phyloP scores from a whole-genome alignment of 2,113 vertebrate genomes.

The Dendropsophus ebraccatus region DNA sequence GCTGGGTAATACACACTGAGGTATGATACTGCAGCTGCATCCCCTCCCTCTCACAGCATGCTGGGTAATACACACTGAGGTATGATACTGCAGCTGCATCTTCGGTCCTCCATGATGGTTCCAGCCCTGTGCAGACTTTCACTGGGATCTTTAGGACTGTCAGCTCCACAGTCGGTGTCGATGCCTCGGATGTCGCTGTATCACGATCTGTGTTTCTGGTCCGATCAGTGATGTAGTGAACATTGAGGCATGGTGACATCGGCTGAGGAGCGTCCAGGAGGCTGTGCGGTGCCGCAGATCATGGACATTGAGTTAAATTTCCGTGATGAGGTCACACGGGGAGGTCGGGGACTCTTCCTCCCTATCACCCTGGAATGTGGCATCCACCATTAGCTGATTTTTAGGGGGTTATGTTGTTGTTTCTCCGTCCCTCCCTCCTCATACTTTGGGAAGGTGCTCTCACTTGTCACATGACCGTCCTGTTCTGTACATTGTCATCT shows the following conservation, averaged over 20 bases:
- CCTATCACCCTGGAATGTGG: background rate
- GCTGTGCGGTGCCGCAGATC: background rate
- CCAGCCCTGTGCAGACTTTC: background rate
- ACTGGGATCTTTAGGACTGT: background rate
- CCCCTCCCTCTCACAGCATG: no score
- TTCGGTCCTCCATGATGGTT: background rate
- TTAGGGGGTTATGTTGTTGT: no score
- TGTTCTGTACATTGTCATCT: no score
- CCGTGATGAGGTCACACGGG: background rate
- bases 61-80: no score
- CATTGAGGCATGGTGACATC: background rate
- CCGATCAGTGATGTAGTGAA: background rate
- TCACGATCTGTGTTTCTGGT: background rate
- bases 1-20: no score
- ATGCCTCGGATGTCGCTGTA: background rate
- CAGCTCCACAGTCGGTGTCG: background rate
- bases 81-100: no score
- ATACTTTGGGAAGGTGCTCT: no score
- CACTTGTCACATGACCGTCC: no score
- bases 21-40: background rate
- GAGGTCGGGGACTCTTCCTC: background rate
- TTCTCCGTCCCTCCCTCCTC: no score
- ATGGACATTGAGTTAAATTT: slow-evolving; percentile 12
- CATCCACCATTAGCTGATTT: background rate
- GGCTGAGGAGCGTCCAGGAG: background rate